Evolutionary conservation across 1,140 invertebrate genomes (phyloP).

Genomic region (Saccostrea echinata): DNA sequence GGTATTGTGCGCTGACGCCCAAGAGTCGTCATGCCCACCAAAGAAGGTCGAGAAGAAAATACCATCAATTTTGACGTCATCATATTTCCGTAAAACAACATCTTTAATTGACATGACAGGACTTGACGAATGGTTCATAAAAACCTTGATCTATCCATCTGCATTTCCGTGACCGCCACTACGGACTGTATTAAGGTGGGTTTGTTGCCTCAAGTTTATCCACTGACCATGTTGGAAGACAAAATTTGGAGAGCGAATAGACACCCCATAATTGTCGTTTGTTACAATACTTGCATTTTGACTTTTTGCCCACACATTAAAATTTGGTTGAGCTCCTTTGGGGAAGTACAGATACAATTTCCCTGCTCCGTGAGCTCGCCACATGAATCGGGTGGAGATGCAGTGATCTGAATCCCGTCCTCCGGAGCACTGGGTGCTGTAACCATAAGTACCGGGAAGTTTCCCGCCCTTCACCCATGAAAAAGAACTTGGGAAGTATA

Average conservation of each 20-base stretch:
- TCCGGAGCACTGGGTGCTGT: conserved; percentile 59
- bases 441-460: conserved; percentile 67
- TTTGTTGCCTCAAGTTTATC: conserved; percentile 63
- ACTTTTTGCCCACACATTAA: not conserved
- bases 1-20: conserved; percentile 63
- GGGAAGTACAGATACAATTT: conserved; percentile 69
- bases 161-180: conserved; percentile 14
- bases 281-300: conserved; percentile 46
- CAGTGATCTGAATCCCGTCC: conserved; percentile 59
- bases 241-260: conserved; percentile 56
- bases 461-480: conserved; percentile 68
- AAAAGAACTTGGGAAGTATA: conserved; percentile 64
- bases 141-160: conserved; percentile 62
- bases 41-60: conserved; percentile 74
- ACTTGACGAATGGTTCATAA: conserved; percentile 47
- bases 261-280: conserved; percentile 52
- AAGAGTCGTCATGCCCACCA: conserved; percentile 62
- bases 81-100: conserved; percentile 52
- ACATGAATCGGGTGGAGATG: conserved; percentile 71
- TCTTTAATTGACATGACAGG: conserved; percentile 44
- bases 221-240: conserved; percentile 56
- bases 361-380: conserved; percentile 64
- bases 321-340: conserved; percentile 36
- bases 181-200: conserved; percentile 59
- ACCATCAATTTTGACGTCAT: conserved; percentile 61